Evolutionary conservation across 2,113 vertebrate species (phyloP), one percentile per base, ranked within the genome.

Genomic region (Pandion haliaetus): DNA sequence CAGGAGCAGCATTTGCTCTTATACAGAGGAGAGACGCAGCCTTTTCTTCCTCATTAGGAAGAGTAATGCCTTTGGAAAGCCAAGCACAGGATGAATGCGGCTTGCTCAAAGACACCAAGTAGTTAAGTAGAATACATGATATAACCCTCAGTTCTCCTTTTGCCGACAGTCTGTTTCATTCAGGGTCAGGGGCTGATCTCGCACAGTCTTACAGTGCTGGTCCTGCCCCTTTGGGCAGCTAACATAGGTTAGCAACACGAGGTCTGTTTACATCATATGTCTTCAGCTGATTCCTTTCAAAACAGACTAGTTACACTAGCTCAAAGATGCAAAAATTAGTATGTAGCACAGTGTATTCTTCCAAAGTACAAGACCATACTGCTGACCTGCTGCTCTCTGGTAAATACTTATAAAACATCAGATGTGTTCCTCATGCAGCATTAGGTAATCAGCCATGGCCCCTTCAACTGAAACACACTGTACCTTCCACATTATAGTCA

Each of bases 371-470:
- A 86, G 36, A 52, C 42, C 14, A 69, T 80, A 45, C 57, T 91
- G 87, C 92, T 94, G 95, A 95, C 58, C 67, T 87, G 69, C 44
- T 87, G 57, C 47, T 95, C 86, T 73, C 87, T 80, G 67, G 44
- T 87, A 62, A 94, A 61, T 82, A 76, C 59, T 91, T 96, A 38
- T 1, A 78, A 94, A 95, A 95, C 29, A 55, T 26, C 66, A 92
- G 49, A 94, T 89, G 71, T 93, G 71, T 58, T 95, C 81, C 67
- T 86, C 32, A 10, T 36, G 79, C 67, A 82, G 26, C 71, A 50
- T 94, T 78, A 77, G 73, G 78, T 93, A 96, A 96, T 63, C 79
- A 94, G 72, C 34, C 36, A 70, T 4, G 8, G 54, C 40, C 57
- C 28, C 72, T 86, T 83, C 80, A 77, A 3, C 44, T 47, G 63